phyloP scores from a whole-genome alignment of 2,113 vertebrate genomes.

The Gambusia holbrooki region DNA sequence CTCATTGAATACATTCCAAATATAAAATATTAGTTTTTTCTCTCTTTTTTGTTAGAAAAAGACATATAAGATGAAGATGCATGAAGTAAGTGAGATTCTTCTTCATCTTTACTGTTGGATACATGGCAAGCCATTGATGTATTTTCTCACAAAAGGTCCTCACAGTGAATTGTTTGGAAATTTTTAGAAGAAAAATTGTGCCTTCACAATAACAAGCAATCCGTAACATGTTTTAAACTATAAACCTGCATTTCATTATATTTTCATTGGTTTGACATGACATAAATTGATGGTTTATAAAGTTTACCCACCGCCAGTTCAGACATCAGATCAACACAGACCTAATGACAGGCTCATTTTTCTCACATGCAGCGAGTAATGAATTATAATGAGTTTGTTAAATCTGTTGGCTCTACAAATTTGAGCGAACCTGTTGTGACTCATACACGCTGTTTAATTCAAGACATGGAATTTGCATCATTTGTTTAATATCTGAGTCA shows the following conservation, averaged over 20 bases:
- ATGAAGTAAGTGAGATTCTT: background rate
- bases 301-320: background rate
- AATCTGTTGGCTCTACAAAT: constrained; percentile 37
- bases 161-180: background rate
- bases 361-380: constrained; percentile 17
- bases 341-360: background rate
- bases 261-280: constrained; percentile 1
- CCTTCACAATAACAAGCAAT: background rate
- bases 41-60: too few relatives aligned
- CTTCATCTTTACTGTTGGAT: background rate
- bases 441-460: constrained; percentile 31
- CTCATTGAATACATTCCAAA: background rate
- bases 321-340: background rate
- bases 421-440: constrained; percentile 41
- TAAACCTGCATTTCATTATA: background rate
- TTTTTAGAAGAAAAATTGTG: background rate
- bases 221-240: background rate
- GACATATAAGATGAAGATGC: background rate
- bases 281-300: background rate
- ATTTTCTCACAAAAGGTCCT: background rate
- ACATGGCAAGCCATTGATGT: too few relatives aligned
- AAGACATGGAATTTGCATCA: constrained; percentile 35
- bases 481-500: constrained; percentile 49
- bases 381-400: constrained; percentile 30
- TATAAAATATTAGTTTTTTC: background rate